Evolutionary conservation across 1,140 invertebrate species (phyloP).

Genomic region (Penaeus chinensis): DNA sequence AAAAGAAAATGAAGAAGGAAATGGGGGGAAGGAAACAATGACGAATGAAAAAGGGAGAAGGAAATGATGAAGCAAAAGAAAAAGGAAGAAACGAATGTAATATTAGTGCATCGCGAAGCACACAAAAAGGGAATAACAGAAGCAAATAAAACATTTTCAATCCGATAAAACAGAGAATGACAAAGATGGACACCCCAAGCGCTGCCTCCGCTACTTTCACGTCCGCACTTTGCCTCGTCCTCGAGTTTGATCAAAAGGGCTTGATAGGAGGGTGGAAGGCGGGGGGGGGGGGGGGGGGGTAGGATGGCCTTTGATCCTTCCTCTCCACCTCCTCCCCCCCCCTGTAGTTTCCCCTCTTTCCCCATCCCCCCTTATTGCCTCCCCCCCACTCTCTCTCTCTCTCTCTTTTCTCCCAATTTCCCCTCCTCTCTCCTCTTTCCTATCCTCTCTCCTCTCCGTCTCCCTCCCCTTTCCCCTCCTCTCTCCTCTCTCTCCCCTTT

Average conservation of each 20-base stretch:
- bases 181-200: not conserved
- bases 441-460: not conserved
- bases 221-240: too few relatives aligned
- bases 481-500: too few relatives aligned
- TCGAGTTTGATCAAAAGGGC: too few relatives aligned
- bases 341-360: not conserved
- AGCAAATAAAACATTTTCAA: too few relatives aligned
- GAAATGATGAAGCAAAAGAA: not conserved
- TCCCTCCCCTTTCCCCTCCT: not conserved
- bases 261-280: too few relatives aligned
- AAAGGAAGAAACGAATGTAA: not conserved
- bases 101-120: too few relatives aligned
- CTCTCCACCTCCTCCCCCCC: not conserved
- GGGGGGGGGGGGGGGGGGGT: not conserved
- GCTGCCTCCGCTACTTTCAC: not conserved
- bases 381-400: slow-evolving; percentile 10
- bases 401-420: not conserved
- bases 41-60: not conserved
- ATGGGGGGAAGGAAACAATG: not conserved
- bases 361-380: not conserved
- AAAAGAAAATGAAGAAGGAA: not conserved
- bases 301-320: slow-evolving; percentile 10
- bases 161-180: not conserved
- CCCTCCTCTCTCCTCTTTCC: not conserved
- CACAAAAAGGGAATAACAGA: not conserved